A percentile compares a stretch with the other conserved stretches of the same genome.
Conservation (phyloP, 2,113 vertebrate species). For the Dryoscopus gambensis region DNA sequence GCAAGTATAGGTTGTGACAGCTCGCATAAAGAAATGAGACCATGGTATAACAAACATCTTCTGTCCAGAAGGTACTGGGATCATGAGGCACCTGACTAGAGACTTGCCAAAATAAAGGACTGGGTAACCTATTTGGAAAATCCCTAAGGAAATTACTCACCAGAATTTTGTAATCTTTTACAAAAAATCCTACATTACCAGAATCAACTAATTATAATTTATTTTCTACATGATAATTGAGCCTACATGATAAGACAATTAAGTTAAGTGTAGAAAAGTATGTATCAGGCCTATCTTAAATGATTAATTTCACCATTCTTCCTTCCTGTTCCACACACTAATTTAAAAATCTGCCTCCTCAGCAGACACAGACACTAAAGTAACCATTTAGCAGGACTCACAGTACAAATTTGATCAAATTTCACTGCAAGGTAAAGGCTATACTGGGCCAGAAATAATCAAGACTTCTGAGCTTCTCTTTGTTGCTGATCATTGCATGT, state of each 20-base stretch:
- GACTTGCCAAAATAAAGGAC: background rate
- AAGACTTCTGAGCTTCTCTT: background rate
- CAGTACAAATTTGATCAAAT: background rate
- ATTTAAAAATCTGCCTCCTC: constrained; percentile 4
- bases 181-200: background rate
- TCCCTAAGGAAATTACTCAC: background rate
- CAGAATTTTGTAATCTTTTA: background rate
- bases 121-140: background rate
- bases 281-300: background rate
- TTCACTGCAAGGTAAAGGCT: background rate
- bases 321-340: background rate
- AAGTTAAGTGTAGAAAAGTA: background rate
- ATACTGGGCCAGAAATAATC: background rate
- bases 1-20: background rate
- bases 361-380: background rate
- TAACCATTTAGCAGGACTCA: background rate
- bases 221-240: background rate
- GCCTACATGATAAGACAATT: background rate
- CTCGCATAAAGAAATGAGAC: background rate
- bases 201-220: background rate
- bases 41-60: rapidly evolving
- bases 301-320: background rate
- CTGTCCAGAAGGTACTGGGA: background rate
- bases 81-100: background rate
- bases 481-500: background rate